These are phyloP conservation scores for Neodiprion virginianus DNA, from an alignment of 1,140 invertebrate genomes.

Conservation along the genomic window DNA sequence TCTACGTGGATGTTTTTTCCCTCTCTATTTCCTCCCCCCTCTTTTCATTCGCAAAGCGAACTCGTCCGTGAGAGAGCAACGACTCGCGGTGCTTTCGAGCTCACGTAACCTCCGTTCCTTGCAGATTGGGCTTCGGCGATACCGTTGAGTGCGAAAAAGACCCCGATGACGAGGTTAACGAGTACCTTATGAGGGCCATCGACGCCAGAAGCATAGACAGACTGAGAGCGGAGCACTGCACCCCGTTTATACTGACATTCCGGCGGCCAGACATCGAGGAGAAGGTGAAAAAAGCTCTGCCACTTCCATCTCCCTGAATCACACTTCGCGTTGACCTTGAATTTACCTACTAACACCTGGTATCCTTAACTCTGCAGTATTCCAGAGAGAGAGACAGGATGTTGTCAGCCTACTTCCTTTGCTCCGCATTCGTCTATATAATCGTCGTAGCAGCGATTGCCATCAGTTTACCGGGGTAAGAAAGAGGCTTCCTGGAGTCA, in stretches of 20 bases:
- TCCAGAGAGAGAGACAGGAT: slow-evolving; percentile 80
- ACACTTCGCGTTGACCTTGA: not conserved
- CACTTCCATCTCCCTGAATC: not conserved
- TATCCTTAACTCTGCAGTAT: slow-evolving; percentile 67
- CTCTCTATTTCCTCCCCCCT: too few relatives aligned
- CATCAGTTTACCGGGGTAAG: slow-evolving; percentile 72
- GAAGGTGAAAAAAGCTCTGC: slow-evolving; percentile 66
- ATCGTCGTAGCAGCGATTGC: slow-evolving; percentile 71
- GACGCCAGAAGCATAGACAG: slow-evolving; percentile 93
- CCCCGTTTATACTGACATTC: slow-evolving; percentile 82
- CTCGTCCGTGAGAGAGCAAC: not conserved
- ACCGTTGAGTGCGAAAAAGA: slow-evolving; percentile 70
- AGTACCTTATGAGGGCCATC: slow-evolving; percentile 92
- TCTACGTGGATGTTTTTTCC: too few relatives aligned
- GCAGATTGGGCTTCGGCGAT: slow-evolving; percentile 72
- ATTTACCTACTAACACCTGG: not conserved
- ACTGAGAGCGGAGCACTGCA: slow-evolving; percentile 84
- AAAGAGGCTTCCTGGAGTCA: not conserved
- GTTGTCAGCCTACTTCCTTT: slow-evolving; percentile 84
- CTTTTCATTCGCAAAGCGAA: not conserved
- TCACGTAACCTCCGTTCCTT: slow-evolving; percentile 28
- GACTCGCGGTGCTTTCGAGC: slow-evolving; percentile 9
- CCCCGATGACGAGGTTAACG: slow-evolving; percentile 92
- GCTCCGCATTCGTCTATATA: slow-evolving; percentile 76
- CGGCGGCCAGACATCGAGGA: slow-evolving; percentile 77